Evolutionary conservation across 2,797 vertebrate species (phyloP).

Genomic region (Caiman crocodilus): DNA sequence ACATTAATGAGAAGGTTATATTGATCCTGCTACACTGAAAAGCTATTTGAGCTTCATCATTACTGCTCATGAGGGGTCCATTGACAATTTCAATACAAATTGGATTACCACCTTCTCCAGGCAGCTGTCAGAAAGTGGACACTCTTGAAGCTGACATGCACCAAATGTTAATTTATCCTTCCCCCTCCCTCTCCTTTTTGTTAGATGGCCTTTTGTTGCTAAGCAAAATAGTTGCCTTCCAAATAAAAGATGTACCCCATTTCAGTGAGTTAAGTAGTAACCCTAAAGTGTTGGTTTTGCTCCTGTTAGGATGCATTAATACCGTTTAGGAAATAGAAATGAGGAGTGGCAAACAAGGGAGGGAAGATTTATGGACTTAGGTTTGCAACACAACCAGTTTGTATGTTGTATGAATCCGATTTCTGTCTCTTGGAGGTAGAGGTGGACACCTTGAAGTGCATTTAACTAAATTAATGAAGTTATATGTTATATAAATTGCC

Average conservation of each 20-base stretch:
- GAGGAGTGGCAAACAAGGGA: neutral
- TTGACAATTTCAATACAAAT: slow-evolving; percentile 52
- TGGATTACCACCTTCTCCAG: slow-evolving; percentile 60
- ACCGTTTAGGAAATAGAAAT: neutral
- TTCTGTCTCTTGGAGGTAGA: neutral
- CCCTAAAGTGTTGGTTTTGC: neutral
- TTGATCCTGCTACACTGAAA: neutral
- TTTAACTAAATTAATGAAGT: neutral
- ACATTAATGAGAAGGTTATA: neutral
- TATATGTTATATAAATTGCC: neutral
- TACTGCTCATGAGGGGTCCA: slow-evolving; percentile 18
- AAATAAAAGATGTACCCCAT: neutral
- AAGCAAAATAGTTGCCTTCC: neutral
- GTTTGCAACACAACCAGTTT: neutral
- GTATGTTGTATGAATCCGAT: neutral
- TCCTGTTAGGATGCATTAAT: neutral
- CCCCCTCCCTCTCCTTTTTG: neutral
- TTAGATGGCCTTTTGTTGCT: neutral
- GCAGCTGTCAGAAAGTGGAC: slow-evolving; percentile 50
- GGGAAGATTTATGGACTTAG: neutral
- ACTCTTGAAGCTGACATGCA: slow-evolving; percentile 5
- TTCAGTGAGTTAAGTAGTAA: neutral
- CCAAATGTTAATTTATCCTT: neutral
- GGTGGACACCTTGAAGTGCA: neutral
- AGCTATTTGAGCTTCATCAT: neutral